Percentiles rank a stretch among this genome's conserved stretches.
Conservation (phyloP, 2,888 invertebrate genomes). For the Caenorhabditis drosophilae region DNA sequence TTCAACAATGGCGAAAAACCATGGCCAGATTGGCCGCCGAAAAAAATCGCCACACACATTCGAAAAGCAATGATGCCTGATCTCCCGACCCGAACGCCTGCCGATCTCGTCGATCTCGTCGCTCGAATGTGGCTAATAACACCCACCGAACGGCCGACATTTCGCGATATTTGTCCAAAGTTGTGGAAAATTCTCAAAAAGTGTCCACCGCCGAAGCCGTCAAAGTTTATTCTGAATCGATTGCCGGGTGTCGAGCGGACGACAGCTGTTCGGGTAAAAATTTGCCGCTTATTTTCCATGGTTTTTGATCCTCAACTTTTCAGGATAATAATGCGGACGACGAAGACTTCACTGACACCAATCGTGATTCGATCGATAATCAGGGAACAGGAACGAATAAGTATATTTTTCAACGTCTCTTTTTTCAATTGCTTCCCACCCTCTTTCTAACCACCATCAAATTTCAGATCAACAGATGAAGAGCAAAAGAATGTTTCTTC, state of each 20-base stretch:
- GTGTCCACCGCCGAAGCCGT: slow-evolving; percentile 1
- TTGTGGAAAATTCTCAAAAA: slow-evolving; percentile 5
- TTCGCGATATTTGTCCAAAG: slow-evolving; percentile 3
- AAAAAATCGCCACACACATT: slow-evolving; percentile 10
- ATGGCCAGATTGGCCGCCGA: slow-evolving; percentile 6
- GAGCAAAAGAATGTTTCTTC: too few species aligned
- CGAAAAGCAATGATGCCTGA: slow-evolving; percentile 6
- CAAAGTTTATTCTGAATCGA: slow-evolving; percentile 1
- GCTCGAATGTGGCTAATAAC: slow-evolving; percentile 1
- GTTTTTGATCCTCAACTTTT: too few species aligned
- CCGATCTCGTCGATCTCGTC: slow-evolving; percentile 6
- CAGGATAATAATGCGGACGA: too few species aligned
- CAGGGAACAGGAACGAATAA: too few species aligned
- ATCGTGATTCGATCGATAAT: too few species aligned
- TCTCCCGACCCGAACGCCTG: slow-evolving; percentile 2
- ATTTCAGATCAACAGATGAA: too few species aligned
- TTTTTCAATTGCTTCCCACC: too few species aligned
- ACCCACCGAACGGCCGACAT: slow-evolving; percentile 1
- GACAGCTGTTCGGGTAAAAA: background rate
- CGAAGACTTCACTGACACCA: too few species aligned
- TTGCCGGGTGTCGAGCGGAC: slow-evolving; percentile 5
- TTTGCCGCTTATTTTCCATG: too few species aligned
- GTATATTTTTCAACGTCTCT: too few species aligned
- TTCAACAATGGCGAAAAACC: slow-evolving; percentile 6
- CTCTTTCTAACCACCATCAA: too few species aligned